phyloP scores from a whole-genome alignment of 1,140 invertebrate genomes.

The Lordiphosa mommai region DNA sequence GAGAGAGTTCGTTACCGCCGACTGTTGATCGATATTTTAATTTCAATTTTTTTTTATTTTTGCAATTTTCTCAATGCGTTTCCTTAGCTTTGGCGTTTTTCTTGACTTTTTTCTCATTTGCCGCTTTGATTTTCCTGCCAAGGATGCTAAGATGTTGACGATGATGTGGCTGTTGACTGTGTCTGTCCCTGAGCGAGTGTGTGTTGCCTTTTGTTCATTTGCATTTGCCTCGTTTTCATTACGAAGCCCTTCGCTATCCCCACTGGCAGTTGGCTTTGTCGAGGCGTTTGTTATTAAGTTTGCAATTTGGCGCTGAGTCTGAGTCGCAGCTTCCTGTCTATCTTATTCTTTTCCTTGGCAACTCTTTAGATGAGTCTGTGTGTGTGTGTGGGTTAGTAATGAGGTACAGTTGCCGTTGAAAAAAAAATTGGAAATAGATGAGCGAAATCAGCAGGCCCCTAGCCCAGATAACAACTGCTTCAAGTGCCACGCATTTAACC shows the following conservation, averaged over 20 bases:
- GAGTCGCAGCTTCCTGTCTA: conserved; percentile 29
- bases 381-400: conserved; percentile 4
- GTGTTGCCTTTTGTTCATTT: conserved; percentile 69
- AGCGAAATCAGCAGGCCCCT: no score
- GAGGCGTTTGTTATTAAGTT: conserved; percentile 54
- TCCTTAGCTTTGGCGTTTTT: conserved; percentile 53
- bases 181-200: conserved; percentile 14
- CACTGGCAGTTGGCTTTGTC: conserved; percentile 12
- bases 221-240: conserved; percentile 70
- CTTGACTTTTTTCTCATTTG: conserved; percentile 48
- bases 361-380: conserved; percentile 48
- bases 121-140: conserved; percentile 63
- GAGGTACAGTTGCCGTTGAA: conserved; percentile 19
- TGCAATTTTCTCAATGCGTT: conserved; percentile 47
- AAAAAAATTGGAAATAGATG: not conserved
- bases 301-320: conserved; percentile 36
- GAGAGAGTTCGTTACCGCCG: conserved; percentile 65
- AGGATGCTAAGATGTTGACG: conserved; percentile 46
- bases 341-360: conserved; percentile 31
- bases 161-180: conserved; percentile 20
- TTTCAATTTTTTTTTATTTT: conserved; percentile 66
- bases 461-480: no score
- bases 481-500: no score
- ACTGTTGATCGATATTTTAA: conserved; percentile 74
- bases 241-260: conserved; percentile 19